phyloP scores from a whole-genome alignment of 2,113 vertebrate genomes.

The Corvus moneduloides region DNA sequence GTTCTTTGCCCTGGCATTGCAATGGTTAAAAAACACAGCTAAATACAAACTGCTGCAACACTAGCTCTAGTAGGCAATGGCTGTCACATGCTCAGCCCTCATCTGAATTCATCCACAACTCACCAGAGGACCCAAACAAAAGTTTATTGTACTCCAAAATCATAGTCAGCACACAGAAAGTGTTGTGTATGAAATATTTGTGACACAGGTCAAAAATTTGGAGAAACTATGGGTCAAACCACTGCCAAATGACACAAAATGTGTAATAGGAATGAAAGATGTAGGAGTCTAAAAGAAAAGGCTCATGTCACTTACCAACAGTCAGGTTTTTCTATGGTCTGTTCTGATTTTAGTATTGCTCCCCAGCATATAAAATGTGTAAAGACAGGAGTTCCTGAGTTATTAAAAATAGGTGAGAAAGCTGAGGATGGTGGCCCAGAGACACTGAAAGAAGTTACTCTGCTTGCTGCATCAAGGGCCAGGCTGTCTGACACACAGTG shows the following conservation, averaged over 20 bases:
- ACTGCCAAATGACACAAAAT: not conserved
- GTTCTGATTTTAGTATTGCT: not conserved
- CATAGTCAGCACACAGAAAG: not conserved
- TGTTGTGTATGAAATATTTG: not conserved
- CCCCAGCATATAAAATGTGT: not conserved
- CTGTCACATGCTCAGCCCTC: not conserved
- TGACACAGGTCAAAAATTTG: not conserved
- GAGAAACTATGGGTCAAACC: not conserved
- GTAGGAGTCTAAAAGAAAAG: not conserved
- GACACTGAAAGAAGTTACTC: not conserved
- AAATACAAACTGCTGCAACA: not conserved
- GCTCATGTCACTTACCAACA: not conserved
- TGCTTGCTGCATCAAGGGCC: fast-evolving
- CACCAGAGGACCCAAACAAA: not conserved
- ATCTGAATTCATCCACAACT: not conserved
- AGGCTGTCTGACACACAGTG: not conserved
- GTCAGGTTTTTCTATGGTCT: not conserved
- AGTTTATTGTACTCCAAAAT: not conserved
- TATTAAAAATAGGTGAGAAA: not conserved
- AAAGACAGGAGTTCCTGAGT: not conserved
- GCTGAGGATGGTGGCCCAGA: not conserved
- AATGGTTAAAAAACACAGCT: not conserved
- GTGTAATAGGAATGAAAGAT: not conserved
- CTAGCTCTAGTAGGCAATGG: not conserved
- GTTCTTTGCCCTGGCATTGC: not conserved